Conservation (phyloP, 2,113 vertebrate genomes). For the Galemys pyrenaicus region DNA sequence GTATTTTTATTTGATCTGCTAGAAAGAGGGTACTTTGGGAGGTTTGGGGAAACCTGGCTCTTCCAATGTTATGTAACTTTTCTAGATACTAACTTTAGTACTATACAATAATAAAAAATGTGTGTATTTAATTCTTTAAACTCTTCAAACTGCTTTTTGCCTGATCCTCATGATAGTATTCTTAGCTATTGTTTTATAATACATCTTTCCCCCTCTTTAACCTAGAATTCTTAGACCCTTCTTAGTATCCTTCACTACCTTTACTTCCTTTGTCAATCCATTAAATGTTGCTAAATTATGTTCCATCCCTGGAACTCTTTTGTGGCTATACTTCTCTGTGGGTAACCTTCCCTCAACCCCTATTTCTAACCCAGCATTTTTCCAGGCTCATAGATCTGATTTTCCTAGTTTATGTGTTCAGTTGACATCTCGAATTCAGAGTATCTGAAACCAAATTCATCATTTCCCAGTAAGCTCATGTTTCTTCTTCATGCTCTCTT, state of each 20-base stretch:
- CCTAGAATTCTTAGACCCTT: not conserved
- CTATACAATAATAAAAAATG: not conserved
- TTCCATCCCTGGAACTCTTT: not conserved
- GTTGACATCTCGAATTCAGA: not conserved
- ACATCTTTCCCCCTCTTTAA: not conserved
- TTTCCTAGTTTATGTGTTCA: not conserved
- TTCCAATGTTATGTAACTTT: not conserved
- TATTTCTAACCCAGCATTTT: not conserved
- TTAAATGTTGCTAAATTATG: not conserved
- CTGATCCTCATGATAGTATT: not conserved
- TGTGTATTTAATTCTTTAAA: constrained; percentile 27
- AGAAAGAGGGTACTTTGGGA: not conserved
- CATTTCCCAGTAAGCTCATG: not conserved
- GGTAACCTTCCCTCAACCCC: not conserved
- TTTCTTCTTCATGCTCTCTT: not conserved
- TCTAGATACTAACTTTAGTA: constrained; percentile 8
- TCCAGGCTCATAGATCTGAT: not conserved
- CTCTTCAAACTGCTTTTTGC: not conserved
- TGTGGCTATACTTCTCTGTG: not conserved
- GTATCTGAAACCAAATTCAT: not conserved
- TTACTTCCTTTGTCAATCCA: not conserved
- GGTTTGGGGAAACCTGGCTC: not conserved
- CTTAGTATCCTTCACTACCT: not conserved
- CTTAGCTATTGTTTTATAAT: not conserved
- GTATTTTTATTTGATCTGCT: not conserved